Evolutionary conservation across 2,888 invertebrate genomes (phyloP).

Genomic region (Rhaphigaster nebulosa): DNA sequence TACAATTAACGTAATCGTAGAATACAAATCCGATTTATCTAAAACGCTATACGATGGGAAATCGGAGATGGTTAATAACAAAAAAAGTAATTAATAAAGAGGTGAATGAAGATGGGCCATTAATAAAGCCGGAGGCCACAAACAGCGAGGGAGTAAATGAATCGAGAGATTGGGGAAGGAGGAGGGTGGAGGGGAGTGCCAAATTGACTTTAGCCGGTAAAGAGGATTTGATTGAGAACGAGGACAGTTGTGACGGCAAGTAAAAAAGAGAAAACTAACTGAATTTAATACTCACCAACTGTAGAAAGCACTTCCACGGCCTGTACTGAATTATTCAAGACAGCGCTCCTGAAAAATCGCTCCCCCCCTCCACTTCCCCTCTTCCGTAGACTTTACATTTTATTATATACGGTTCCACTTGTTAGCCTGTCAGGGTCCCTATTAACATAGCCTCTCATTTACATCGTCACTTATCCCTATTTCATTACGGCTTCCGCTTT

Average conservation of each 20-base stretch:
- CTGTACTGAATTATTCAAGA: constrained; percentile 40
- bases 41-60: not conserved
- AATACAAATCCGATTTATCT: not conserved
- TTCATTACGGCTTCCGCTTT: constrained; percentile 6
- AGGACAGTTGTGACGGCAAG: constrained; percentile 30
- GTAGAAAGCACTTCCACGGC: constrained; percentile 13
- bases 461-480: constrained; percentile 41
- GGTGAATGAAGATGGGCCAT: not conserved
- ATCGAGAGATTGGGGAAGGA: constrained; percentile 12
- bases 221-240: constrained; percentile 48
- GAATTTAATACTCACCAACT: constrained; percentile 45
- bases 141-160: constrained; percentile 2
- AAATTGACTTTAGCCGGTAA: constrained; percentile 43
- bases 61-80: not conserved
- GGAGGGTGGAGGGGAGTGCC: no score
- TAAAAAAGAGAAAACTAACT: constrained; percentile 47
- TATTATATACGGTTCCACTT: constrained; percentile 44
- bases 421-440: constrained; percentile 43
- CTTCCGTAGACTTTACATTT: constrained; percentile 40
- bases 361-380: not conserved
- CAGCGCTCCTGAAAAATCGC: constrained; percentile 35
- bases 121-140: not conserved
- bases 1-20: no score
- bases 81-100: not conserved
- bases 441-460: constrained; percentile 44